Conservation (phyloP, 2,797 vertebrate genomes). For the Sebastes minor region DNA sequence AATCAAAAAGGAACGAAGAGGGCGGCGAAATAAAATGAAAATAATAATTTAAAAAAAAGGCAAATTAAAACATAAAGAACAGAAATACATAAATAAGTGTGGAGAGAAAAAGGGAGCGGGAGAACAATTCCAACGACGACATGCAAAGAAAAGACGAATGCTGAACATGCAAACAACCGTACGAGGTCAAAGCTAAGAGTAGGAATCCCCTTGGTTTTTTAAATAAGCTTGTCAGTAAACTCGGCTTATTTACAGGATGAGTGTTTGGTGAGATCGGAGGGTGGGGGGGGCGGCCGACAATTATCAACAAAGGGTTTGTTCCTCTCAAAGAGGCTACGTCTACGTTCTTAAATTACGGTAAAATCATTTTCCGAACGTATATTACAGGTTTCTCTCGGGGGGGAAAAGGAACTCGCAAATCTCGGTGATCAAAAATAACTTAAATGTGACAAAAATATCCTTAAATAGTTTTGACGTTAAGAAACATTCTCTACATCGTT, state of each 20-base stretch:
- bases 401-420: slow-evolving; percentile 72
- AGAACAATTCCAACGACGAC: slow-evolving; percentile 87
- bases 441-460: slow-evolving; percentile 74
- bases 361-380: slow-evolving; percentile 83
- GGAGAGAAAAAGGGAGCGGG: slow-evolving; percentile 63
- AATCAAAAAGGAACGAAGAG: slow-evolving; percentile 54
- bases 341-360: slow-evolving; percentile 92
- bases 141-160: slow-evolving; percentile 92
- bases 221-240: slow-evolving; percentile 82
- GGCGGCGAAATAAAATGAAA: slow-evolving; percentile 22
- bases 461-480: slow-evolving; percentile 78
- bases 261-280: slow-evolving; percentile 70
- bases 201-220: slow-evolving; percentile 77
- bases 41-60: not conserved
- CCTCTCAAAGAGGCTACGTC: slow-evolving; percentile 88
- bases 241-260: slow-evolving; percentile 89
- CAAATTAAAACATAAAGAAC: slow-evolving; percentile 58
- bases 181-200: slow-evolving; percentile 83
- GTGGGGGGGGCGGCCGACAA: slow-evolving; percentile 81
- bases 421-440: slow-evolving; percentile 72
- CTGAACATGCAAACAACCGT: slow-evolving; percentile 87
- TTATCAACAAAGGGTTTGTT: slow-evolving; percentile 84
- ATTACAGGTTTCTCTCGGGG: slow-evolving; percentile 78
- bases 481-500: slow-evolving; percentile 82
- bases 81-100: slow-evolving; percentile 68